Percentiles rank a stretch among this genome's conserved stretches.
Conservation (phyloP, 2,797 vertebrate genomes). For the Chrosomus eos region DNA sequence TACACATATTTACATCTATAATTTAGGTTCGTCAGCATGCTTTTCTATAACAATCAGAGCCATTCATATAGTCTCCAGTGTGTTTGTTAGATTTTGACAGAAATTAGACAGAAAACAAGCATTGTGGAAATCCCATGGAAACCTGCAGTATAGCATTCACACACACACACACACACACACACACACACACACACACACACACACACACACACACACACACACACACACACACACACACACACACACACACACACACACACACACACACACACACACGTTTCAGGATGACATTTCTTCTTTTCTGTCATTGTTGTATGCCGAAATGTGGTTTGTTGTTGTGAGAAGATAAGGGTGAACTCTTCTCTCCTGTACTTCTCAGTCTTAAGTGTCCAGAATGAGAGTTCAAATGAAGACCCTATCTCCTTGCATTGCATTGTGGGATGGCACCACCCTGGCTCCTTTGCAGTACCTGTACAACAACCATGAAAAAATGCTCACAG, state of each 20-base stretch:
- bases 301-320: not conserved
- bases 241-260: not conserved
- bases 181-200: not conserved
- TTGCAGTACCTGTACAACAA: not conserved
- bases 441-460: not conserved
- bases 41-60: slow-evolving; percentile 15
- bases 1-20: slow-evolving; percentile 28
- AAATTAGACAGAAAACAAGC: slow-evolving; percentile 36
- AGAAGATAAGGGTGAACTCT: not conserved
- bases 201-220: not conserved
- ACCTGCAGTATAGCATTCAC: not conserved
- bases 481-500: not conserved
- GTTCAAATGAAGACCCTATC: slow-evolving; percentile 21
- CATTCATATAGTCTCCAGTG: slow-evolving; percentile 6
- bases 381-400: slow-evolving; percentile 3
- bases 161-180: not conserved
- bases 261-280: not conserved
- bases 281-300: not conserved
- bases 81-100: slow-evolving; percentile 19
- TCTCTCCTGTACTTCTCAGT: slow-evolving; percentile 3
- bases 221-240: too few species aligned
- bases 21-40: slow-evolving; percentile 27
- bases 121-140: not conserved
- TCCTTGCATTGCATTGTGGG: slow-evolving; percentile 1
- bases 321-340: slow-evolving; percentile 7